Evolutionary conservation across 37 sponge, comb jelly and placozoan species (phyloP).

Genomic region (Chondrosia reniformis): DNA sequence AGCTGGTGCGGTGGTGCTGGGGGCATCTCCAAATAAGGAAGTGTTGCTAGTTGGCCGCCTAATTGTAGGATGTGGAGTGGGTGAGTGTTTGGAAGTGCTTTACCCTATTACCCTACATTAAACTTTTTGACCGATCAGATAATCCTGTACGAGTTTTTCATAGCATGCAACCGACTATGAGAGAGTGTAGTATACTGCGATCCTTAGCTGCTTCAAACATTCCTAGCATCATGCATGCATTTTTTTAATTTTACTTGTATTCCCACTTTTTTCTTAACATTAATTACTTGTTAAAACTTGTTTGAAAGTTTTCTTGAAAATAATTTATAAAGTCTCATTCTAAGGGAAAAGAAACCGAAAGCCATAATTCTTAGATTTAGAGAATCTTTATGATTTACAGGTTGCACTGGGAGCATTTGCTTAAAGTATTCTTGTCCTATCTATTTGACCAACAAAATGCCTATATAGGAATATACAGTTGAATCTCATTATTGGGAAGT

Average conservation of each 20-base stretch:
- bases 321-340: too few relatives aligned
- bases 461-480: not conserved
- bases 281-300: not conserved
- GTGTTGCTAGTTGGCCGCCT: constrained; percentile 74
- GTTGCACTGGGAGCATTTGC: too few relatives aligned
- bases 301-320: too few relatives aligned
- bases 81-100: not conserved
- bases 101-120: constrained; percentile 57
- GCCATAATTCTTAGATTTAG: too few relatives aligned
- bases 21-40: constrained; percentile 28
- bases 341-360: too few relatives aligned
- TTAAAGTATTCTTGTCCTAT: too few relatives aligned
- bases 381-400: too few relatives aligned
- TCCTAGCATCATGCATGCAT: too few relatives aligned
- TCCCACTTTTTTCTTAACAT: constrained; percentile 49
- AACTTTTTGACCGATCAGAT: constrained; percentile 50
- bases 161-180: constrained; percentile 53
- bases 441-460: too few relatives aligned
- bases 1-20: constrained; percentile 69
- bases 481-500: too few relatives aligned
- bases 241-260: too few relatives aligned
- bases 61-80: constrained; percentile 74
- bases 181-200: constrained; percentile 31
- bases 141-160: constrained; percentile 88
- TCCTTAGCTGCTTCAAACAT: too few relatives aligned